Evolutionary conservation across 1,140 invertebrate species (phyloP), one percentile per base, ranked within the genome.

Genomic region (Uloborus diversus): DNA sequence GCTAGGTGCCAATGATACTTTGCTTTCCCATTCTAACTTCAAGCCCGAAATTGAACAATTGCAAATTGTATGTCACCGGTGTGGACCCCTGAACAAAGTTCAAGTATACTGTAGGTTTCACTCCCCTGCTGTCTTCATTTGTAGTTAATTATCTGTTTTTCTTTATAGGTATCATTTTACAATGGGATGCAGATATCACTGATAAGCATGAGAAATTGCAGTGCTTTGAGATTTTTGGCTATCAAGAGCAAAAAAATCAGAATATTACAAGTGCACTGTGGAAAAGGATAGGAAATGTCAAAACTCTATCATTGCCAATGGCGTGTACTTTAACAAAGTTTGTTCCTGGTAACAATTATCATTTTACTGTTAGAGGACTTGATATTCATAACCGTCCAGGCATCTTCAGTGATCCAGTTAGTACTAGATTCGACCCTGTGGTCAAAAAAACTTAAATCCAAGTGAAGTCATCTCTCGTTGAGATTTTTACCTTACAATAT

Each of bases 281-380:
- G 96, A 94, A 95, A 80, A 96, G 96, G 90, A 94, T 98, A 65
- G 96, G 96, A 13, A 94, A 97, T 87, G 95, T 98, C 0, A 94
- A 96, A 86, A 94, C 96, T 9, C 87, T 98, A 82, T 92, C 94
- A 13, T 86, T 98, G 57, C 96, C 96, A 0, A 98, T 98, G 96
- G 96, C 96, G 0, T 97, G 96, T 83, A 98, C 96, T 0, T 88
- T 98, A 17, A 97, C 95, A 5, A 94, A 97, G 87, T 93, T 93
- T 85, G 91, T 92, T 75, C 91, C 92, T 81, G 94, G 95, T 35
- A 94, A 94, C 85, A 94, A 93, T 84, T 98, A 98, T 86, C 94
- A 95, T 85, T 98, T 98, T 87, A 94, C 94, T 20, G 95, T 98
- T 0, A 90, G 96, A 83, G 95, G 64, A n/a, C 25, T 80, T 1